phyloP scores from a whole-genome alignment of 2,113 vertebrate species.

The Lasiurus borealis region DNA sequence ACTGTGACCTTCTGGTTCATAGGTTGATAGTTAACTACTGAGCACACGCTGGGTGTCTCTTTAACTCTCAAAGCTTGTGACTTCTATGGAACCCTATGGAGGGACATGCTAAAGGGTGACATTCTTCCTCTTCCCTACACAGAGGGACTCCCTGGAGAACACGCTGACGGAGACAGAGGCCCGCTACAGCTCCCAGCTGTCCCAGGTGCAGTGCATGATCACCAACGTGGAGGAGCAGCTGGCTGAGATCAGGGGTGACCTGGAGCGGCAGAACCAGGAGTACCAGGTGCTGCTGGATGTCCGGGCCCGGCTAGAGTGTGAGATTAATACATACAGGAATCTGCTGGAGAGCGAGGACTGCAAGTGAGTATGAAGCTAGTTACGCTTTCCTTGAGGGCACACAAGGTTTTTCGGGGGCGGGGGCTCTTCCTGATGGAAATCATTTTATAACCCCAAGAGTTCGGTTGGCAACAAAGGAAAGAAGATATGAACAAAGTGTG shows the following conservation, averaged over 20 bases:
- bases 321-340: neutral
- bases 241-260: conserved; percentile 78
- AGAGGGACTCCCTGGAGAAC: conserved; percentile 87
- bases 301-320: neutral
- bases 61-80: conserved; percentile 78
- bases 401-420: neutral
- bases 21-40: too few relatives aligned
- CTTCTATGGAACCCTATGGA: too few relatives aligned
- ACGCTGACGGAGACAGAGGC: conserved; percentile 85
- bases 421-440: neutral
- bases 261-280: conserved; percentile 19
- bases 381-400: neutral
- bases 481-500: neutral
- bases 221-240: conserved; percentile 87
- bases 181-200: conserved; percentile 84
- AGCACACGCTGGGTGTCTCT: conserved; percentile 56
- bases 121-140: neutral
- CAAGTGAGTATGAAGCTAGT: conserved; percentile 77
- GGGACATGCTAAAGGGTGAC: neutral
- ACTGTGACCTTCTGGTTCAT: too few relatives aligned
- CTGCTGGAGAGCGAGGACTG: conserved; percentile 88
- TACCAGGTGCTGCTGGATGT: neutral
- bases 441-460: neutral
- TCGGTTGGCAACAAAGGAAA: neutral
- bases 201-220: conserved; percentile 86